These are phyloP conservation scores for Callospermophilus lateralis DNA, from an alignment of 2,113 vertebrate genomes.

Conservation along the genomic window DNA sequence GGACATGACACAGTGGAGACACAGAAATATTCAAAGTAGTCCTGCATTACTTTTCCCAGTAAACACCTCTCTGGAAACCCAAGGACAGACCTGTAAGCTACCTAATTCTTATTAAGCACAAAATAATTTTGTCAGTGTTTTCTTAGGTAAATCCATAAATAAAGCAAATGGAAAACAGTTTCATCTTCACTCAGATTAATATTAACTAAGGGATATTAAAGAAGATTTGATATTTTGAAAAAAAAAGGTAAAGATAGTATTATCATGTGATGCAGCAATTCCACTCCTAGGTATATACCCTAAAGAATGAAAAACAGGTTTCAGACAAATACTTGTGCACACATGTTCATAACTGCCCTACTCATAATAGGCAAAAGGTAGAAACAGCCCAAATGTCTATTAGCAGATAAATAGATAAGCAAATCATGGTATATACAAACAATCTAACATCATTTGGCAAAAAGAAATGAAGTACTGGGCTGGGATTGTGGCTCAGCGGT, in stretches of 20 bases:
- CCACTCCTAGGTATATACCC: background rate
- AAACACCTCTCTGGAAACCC: background rate
- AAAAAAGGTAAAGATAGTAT: background rate
- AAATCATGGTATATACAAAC: background rate
- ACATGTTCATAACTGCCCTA: background rate
- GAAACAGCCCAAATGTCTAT: background rate
- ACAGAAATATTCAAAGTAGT: background rate
- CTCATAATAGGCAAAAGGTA: background rate
- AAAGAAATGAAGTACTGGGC: background rate
- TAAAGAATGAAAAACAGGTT: background rate
- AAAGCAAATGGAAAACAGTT: background rate
- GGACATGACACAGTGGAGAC: background rate
- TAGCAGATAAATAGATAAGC: background rate
- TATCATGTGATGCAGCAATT: background rate
- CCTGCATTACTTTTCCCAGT: background rate
- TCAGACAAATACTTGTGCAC: background rate
- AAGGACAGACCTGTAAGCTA: background rate
- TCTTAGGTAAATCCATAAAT: conserved; percentile 22
- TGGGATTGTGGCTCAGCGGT: too few relatives aligned
- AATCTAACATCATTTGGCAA: background rate
- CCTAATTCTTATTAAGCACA: background rate
- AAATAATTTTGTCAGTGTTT: background rate
- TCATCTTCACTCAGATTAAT: conserved; percentile 1
- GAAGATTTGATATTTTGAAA: background rate
- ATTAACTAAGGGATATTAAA: background rate